Evolutionary conservation across 1,140 invertebrate genomes (phyloP).

Genomic region (Formica selysi): DNA sequence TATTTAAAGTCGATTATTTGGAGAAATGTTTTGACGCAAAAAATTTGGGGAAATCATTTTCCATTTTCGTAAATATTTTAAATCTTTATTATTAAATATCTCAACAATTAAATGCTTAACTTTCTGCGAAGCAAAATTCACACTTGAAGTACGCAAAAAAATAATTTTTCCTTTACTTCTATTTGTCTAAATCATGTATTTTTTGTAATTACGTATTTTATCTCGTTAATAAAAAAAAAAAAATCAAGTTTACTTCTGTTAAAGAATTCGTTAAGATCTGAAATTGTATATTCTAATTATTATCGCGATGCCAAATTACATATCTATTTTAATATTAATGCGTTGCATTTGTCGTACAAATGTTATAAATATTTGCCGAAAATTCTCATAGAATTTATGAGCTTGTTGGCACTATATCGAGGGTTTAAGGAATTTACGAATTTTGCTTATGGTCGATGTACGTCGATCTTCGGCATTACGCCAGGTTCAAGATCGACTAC

Average conservation of each 20-base stretch:
- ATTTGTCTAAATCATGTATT: not conserved
- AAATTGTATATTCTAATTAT: not conserved
- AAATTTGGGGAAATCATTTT: not conserved
- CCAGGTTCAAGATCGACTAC: conserved; percentile 41
- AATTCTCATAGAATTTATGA: conserved; percentile 4
- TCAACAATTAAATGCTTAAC: not conserved
- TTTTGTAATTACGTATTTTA: not conserved
- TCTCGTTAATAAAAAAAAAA: not conserved
- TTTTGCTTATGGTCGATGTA: conserved; percentile 10
- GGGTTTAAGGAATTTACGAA: conserved; percentile 54
- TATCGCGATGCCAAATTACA: not conserved
- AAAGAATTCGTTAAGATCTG: not conserved
- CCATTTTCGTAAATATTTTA: not conserved
- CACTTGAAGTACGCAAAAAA: not conserved
- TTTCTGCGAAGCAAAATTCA: not conserved
- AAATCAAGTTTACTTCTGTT: not conserved
- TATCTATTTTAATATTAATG: not conserved
- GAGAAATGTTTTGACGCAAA: not conserved
- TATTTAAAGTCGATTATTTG: not conserved
- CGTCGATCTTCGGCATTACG: conserved; percentile 57
- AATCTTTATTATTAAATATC: not conserved
- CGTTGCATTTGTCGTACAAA: not conserved
- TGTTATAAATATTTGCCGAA: not conserved
- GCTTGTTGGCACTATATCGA: conserved; percentile 9
- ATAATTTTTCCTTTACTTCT: not conserved